Conservation (phyloP, 2,797 vertebrate species). For the Fringilla coelebs region DNA sequence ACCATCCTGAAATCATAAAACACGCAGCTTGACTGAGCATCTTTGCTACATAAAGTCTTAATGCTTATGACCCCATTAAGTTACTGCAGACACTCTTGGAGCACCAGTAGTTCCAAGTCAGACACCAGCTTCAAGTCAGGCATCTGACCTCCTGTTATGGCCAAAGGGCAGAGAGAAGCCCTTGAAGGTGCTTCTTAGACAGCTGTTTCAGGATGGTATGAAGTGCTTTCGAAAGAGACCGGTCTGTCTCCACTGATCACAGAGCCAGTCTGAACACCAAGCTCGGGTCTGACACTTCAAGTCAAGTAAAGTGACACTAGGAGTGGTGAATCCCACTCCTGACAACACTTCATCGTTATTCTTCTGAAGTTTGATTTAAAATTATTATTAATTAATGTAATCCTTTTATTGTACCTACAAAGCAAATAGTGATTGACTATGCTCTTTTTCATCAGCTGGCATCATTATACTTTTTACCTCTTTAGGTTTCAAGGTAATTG, state of each 20-base stretch:
- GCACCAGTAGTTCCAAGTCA: not conserved
- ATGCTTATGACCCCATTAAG: not conserved
- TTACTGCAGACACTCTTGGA: not conserved
- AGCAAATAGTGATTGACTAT: not conserved
- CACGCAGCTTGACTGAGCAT: not conserved
- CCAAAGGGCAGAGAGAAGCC: not conserved
- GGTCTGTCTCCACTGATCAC: not conserved
- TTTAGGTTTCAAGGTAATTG: conserved; percentile 92
- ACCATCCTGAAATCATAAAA: not conserved
- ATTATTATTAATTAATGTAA: not conserved
- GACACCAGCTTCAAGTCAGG: not conserved
- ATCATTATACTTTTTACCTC: conserved; percentile 82
- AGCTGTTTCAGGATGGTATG: not conserved
- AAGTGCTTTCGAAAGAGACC: not conserved
- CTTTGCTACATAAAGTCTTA: not conserved
- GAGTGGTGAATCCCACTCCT: not conserved
- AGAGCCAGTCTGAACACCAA: not conserved
- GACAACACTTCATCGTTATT: not conserved
- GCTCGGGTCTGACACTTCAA: not conserved
- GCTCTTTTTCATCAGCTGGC: not conserved
- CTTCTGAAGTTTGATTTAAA: not conserved
- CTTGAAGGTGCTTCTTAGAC: not conserved
- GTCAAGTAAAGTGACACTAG: not conserved
- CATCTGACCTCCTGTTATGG: not conserved
- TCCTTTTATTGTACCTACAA: not conserved